Evolutionary conservation across 2,797 vertebrate genomes (phyloP), one percentile per base, ranked within the genome.

Genomic region (Pogoniulus pusillus): DNA sequence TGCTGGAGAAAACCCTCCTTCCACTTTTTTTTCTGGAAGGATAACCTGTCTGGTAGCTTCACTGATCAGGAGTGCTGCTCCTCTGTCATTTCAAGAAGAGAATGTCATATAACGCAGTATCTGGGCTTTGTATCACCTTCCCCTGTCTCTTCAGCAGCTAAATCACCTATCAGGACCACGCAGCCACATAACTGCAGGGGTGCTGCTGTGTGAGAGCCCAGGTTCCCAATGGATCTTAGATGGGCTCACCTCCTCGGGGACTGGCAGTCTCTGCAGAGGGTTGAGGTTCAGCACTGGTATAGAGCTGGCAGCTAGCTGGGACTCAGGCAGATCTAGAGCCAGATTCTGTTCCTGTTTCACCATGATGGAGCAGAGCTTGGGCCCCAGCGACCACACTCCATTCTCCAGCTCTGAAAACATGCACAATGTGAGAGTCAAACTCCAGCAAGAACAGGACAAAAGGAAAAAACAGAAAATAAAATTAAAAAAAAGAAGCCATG

Each of bases 311-410:
- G 96, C 86, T 93, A 94, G 96, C 76, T 96, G 97, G 90, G 97
- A 90, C 86, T 97, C 96, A 45, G 97, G 94, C 70, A 96, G 92
- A 86, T 99, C 98, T 85, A 98, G 96, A 90, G 93, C 90, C 91
- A 94, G 94, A 80, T 96, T 98, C 71, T 99, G 98, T 95, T 99
- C 99, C 96, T 99, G 98, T 95, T 99, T 99, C 96, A 99, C 99
- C 98, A 99, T 96, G 97, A 99, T 98, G 91, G 98, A 98, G 58
- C 99, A 98, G 77, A 99, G 98, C 94, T 99, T 99, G 96, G 99
- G 98, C 91, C 98, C 98, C 97, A 99, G 98, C 20, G 98, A 98
- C 99, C 99, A 99, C 24, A 98, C 97, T 85, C 97, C 98, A 45
- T 94, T 97, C 62, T 99, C 98, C 75, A 98, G 96, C 60, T 99